Conservation (phyloP, 2,888 invertebrate species). For the Tetropium fuscum region DNA sequence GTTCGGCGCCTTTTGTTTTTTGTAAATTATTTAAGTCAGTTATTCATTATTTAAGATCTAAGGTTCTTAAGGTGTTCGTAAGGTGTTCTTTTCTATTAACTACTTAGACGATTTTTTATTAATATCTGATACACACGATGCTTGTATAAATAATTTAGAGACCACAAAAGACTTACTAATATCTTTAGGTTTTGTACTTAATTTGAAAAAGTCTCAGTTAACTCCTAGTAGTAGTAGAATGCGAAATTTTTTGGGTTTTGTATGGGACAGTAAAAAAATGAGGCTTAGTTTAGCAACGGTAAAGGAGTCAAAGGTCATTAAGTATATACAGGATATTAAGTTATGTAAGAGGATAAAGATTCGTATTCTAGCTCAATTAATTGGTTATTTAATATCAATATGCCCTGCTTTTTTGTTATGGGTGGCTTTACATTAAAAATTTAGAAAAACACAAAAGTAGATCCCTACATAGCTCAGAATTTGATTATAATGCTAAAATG, state of each 20-base stretch:
- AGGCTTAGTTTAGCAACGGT: neutral
- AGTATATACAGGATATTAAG: neutral
- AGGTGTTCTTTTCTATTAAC: neutral
- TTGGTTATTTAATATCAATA: slow-evolving; percentile 4
- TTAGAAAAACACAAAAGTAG: too few relatives aligned
- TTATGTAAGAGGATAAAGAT: neutral
- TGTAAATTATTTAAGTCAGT: neutral
- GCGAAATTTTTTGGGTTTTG: neutral
- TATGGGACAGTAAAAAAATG: neutral
- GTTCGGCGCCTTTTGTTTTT: neutral
- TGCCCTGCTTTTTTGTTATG: neutral
- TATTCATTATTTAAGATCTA: neutral
- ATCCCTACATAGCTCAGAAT: too few relatives aligned
- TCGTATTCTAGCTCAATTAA: neutral
- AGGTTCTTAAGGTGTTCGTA: too few relatives aligned
- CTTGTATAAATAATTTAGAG: neutral
- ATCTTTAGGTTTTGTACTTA: neutral
- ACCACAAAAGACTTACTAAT: neutral
- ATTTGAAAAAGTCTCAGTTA: neutral
- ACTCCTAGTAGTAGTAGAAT: neutral
- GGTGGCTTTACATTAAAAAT: neutral
- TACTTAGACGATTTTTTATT: neutral
- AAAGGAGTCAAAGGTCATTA: neutral
- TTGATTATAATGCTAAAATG: too few relatives aligned
- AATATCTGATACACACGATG: neutral